These are phyloP conservation scores for Vanessa tameamea DNA, from an alignment of 1,140 invertebrate species.

Conservation along the genomic window DNA sequence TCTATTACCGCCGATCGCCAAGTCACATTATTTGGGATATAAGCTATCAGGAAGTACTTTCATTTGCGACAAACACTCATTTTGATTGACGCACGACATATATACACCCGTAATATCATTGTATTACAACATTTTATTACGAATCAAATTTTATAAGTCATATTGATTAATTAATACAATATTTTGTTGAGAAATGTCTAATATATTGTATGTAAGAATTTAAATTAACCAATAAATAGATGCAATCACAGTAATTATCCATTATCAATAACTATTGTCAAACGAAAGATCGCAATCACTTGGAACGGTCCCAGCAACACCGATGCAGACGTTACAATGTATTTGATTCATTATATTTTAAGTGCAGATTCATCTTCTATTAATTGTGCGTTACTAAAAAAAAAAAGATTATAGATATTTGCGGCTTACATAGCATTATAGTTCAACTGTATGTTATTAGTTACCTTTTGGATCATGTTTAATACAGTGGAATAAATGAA, in stretches of 20 bases:
- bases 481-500: no score
- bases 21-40: conserved; percentile 52
- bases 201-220: neutral
- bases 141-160: no score
- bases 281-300: conserved; percentile 5
- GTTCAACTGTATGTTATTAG: no score
- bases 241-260: neutral
- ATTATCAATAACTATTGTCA: conserved; percentile 17
- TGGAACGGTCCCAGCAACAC: conserved; percentile 4
- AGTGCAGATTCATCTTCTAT: neutral
- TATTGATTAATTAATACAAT: neutral
- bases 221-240: conserved; percentile 16
- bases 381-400: neutral
- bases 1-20: conserved; percentile 55
- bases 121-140: neutral
- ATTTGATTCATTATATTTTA: neutral
- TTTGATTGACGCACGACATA: conserved; percentile 6
- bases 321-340: neutral
- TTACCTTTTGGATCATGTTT: no score
- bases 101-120: neutral
- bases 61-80: conserved; percentile 18
- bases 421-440: no score
- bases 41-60: conserved; percentile 39
- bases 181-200: neutral
- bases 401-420: no score